phyloP scores from a whole-genome alignment of 2,888 invertebrate genomes.

The Drosophila demipolita region DNA sequence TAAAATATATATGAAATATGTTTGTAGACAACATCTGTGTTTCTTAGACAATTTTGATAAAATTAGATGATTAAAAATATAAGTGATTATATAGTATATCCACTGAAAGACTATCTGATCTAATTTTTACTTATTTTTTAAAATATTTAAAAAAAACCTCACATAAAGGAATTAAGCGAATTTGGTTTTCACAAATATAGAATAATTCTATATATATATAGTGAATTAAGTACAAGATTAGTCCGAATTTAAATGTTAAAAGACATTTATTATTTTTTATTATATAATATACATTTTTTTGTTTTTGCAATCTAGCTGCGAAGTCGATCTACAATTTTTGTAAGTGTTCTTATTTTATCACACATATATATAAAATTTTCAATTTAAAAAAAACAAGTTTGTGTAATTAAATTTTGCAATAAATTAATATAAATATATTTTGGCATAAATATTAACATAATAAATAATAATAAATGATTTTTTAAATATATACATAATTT shows the following conservation, averaged over 20 bases:
- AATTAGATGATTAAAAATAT: not conserved
- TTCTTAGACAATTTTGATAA: not conserved
- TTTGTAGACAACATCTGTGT: not conserved
- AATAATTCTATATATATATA: too few species aligned
- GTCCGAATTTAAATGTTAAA: too few species aligned
- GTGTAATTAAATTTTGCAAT: not conserved
- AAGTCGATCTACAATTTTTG: too few species aligned
- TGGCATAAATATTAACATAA: not conserved
- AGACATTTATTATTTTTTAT: not conserved
- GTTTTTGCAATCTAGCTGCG: too few species aligned
- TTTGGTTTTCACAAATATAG: not conserved
- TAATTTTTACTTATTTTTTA: not conserved
- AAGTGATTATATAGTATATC: not conserved
- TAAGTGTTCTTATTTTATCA: not conserved
- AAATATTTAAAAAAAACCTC: too few species aligned
- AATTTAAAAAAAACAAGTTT: not conserved
- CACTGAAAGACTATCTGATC: not conserved
- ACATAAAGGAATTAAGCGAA: not conserved
- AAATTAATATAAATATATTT: too few species aligned
- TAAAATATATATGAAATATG: not conserved
- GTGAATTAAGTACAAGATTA: not conserved
- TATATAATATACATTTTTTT: not conserved
- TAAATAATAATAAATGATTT: not conserved
- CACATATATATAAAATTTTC: not conserved
- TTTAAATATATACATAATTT: fast-evolving